Conservation (phyloP, 2,888 invertebrate genomes). For the Phyto melanocephala region DNA sequence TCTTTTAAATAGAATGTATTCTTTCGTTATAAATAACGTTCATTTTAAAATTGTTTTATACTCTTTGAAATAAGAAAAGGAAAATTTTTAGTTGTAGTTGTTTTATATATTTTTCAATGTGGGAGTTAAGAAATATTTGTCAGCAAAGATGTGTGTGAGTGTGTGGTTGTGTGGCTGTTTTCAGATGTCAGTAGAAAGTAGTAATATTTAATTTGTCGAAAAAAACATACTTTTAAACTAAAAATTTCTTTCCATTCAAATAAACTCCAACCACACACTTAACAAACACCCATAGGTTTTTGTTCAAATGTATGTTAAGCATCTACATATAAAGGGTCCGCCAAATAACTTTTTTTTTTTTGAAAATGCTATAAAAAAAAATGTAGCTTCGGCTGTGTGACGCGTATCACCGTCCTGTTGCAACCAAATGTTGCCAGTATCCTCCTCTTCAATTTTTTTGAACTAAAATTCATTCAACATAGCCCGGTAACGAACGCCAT, state of each 20-base stretch:
- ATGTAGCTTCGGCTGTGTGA: too few relatives aligned
- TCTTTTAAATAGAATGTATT: not conserved
- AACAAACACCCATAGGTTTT: not conserved
- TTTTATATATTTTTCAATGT: not conserved
- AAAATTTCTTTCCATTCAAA: not conserved
- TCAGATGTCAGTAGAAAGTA: not conserved
- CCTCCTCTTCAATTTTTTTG: too few relatives aligned
- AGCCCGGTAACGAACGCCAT: too few relatives aligned
- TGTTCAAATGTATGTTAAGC: not conserved
- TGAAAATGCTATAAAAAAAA: too few relatives aligned
- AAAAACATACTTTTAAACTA: conserved; percentile 16
- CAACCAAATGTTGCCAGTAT: too few relatives aligned
- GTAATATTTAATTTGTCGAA: conserved; percentile 9
- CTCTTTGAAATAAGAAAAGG: not conserved
- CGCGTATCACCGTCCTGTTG: too few relatives aligned
- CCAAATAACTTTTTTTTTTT: too few relatives aligned
- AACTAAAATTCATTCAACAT: too few relatives aligned
- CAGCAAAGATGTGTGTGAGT: not conserved
- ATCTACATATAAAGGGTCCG: not conserved
- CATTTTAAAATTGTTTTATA: conserved; percentile 30
- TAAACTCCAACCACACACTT: not conserved
- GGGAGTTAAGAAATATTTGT: conserved; percentile 1
- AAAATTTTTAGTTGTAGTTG: conserved; percentile 11
- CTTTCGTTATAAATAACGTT: conserved; percentile 35
- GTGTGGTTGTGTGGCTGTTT: not conserved